A percentile compares a stretch with the other conserved stretches of the same genome.
phyloP scores from a whole-genome alignment of 2,797 vertebrate genomes.

The Cercopithecus neglectus region DNA sequence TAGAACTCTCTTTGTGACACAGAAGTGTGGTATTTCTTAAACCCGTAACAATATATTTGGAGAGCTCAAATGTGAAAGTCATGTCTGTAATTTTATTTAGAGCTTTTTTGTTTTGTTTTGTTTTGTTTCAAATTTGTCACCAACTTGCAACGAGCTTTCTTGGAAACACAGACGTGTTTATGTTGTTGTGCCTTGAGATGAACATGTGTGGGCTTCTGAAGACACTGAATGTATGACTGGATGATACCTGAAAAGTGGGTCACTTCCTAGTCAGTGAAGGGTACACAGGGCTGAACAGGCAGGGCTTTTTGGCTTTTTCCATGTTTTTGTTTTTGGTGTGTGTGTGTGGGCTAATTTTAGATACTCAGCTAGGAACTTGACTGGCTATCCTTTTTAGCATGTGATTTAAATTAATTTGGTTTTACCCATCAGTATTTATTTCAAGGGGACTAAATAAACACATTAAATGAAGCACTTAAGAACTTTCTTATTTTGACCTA shows the following conservation, averaged over 20 bases:
- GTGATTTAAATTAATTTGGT: background rate
- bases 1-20: background rate
- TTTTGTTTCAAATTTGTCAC: background rate
- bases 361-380: background rate
- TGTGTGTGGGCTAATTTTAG: background rate
- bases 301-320: background rate
- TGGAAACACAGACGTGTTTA: background rate
- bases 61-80: background rate
- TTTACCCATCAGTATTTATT: background rate
- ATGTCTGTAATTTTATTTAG: slow-evolving; percentile 6
- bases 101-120: background rate
- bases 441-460: background rate
- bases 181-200: background rate
- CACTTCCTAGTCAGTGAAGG: background rate
- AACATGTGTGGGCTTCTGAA: background rate
- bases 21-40: slow-evolving; percentile 30
- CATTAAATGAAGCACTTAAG: background rate
- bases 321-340: background rate
- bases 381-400: background rate
- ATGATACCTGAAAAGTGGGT: background rate
- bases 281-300: background rate
- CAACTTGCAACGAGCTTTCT: background rate
- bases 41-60: background rate
- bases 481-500: background rate
- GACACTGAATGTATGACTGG: background rate